Base-by-base conservation (phyloP, 1,140 invertebrate species). In the Bombus breviceps region DNA sequence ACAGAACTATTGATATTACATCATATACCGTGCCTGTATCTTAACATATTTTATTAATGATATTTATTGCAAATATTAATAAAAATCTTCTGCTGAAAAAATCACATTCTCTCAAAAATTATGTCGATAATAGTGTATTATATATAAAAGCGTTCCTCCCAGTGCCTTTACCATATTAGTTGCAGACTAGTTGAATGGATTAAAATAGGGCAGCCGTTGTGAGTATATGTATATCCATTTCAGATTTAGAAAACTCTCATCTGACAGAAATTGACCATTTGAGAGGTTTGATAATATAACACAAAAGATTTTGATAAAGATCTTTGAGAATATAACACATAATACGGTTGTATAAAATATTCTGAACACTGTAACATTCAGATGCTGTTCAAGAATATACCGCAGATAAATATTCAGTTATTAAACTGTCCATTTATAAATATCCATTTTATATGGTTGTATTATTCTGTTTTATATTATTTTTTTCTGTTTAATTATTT, bases 281-380 rank as follows among this genome's bases (percentile, higher is more conserved):
- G 64, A 77, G 72, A 81, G 64, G 64, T 41, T 79, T 68, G n/a
- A 59, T 39, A 64, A 66, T 39, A 64, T 64, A 78, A 78, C 75
- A 34, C 53, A 62, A 78, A 64, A 78, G 28, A n/a, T 78, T 78
- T 32, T 64, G 39, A 41, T 62, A 78, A 78, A 78, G 53, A 64
- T 43, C 59, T 64, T 78, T 66, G 28, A 64, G 57, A 78, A 59
- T 78, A 88, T 86, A 88, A 85, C 84, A 83, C 59, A 86, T 69
- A 86, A 86, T 81, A 87, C 69, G 75, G 82, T 86, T 90, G 90
- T 91, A 91, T 88, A 91, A 91, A 91, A 91, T 86, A 89, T 90
- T 90, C 86, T 88, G 89, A 90, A 90, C 89, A 91, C 87, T 90
- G 85, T 89, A 89, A 90, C 79, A 88, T 84, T 76, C 82, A 87